Conservation (phyloP, 2,113 vertebrate genomes). For the Sapayoa aenigma region DNA sequence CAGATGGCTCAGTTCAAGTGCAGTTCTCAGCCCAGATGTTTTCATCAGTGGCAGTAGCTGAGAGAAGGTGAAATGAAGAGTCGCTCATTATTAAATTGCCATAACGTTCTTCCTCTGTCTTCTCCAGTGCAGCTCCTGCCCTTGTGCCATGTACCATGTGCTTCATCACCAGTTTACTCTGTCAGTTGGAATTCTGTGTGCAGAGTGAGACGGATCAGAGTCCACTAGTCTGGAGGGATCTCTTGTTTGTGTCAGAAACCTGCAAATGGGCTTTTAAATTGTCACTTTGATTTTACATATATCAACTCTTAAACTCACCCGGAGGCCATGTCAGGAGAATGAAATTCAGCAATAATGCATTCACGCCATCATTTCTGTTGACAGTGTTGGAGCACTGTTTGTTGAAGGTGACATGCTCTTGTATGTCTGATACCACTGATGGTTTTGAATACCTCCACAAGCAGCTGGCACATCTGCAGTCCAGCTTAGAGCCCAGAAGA, state of each 20-base stretch:
- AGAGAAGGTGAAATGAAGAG: background rate
- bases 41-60: background rate
- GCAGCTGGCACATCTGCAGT: background rate
- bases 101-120: background rate
- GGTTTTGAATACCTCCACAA: background rate
- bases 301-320: background rate
- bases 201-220: background rate
- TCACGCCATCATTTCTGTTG: fast-evolving
- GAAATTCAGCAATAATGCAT: background rate
- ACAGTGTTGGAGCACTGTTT: background rate
- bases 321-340: background rate
- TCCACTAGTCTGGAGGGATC: background rate
- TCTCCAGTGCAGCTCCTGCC: background rate
- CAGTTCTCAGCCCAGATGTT: background rate
- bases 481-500: background rate
- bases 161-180: background rate
- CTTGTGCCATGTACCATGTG: fast-evolving
- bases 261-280: background rate
- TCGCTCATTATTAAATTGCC: background rate
- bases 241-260: background rate
- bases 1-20: background rate
- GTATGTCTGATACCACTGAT: background rate
- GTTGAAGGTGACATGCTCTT: background rate
- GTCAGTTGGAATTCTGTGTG: background rate
- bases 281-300: background rate